A percentile compares a stretch with the other conserved stretches of the same genome.
These are phyloP conservation scores for Limnodromus scolopaceus DNA, from an alignment of 2,797 vertebrate species.

Conservation along the genomic window DNA sequence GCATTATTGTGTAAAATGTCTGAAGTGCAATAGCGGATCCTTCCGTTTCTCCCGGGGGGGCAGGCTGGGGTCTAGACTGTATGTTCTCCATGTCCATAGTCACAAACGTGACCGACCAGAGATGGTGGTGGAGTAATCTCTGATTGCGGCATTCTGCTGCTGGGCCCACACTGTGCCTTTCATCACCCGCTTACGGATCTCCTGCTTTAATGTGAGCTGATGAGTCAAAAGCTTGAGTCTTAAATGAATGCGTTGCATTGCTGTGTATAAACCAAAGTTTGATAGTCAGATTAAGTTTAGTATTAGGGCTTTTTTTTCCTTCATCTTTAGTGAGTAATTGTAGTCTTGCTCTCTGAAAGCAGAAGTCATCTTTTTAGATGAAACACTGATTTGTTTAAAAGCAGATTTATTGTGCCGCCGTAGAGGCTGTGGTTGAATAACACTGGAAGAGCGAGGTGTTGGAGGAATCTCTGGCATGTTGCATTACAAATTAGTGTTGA, in stretches of 20 bases:
- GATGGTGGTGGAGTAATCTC: rapidly evolving
- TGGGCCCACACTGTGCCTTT: background rate
- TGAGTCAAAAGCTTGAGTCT: background rate
- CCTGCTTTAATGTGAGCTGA: background rate
- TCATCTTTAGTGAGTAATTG: background rate
- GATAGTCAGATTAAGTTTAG: background rate
- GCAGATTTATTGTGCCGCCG: background rate
- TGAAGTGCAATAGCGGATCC: background rate
- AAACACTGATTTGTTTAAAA: background rate
- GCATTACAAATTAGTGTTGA: background rate
- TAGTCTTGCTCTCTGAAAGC: background rate
- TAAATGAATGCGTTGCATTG: background rate
- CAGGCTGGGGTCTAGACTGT: background rate
- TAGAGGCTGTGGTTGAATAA: background rate
- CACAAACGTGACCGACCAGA: background rate
- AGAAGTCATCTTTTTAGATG: background rate
- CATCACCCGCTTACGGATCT: background rate
- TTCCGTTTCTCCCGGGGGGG: rapidly evolving
- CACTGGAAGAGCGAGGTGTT: background rate
- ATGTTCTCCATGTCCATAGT: background rate
- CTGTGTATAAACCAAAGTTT: background rate
- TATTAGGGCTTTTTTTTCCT: background rate
- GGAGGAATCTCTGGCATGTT: background rate
- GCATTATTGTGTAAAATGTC: background rate
- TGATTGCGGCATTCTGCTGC: background rate